phyloP scores from a whole-genome alignment of 2,113 vertebrate genomes.

The Alligator mississippiensis region DNA sequence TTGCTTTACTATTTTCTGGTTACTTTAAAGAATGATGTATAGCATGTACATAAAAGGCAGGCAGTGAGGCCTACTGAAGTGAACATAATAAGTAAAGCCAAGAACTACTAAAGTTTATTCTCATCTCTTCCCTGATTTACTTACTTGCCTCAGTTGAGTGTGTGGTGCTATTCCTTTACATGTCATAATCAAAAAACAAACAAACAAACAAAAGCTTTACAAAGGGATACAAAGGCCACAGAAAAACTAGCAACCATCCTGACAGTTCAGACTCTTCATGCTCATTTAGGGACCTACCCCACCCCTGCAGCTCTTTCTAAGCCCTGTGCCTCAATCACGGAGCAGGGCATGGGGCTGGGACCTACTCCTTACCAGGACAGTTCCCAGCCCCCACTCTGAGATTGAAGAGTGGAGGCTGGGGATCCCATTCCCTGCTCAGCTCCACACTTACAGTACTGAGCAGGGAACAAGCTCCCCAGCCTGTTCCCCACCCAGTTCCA shows the following conservation, averaged over 20 bases:
- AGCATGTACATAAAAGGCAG: neutral
- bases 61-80: neutral
- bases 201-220: neutral
- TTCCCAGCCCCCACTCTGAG: no score
- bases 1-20: neutral
- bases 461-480: no score
- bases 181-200: no score
- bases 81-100: neutral
- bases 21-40: neutral
- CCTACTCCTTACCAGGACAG: no score
- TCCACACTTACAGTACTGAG: no score
- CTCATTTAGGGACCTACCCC: neutral
- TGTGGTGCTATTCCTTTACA: no score
- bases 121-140: slow-evolving; percentile 4
- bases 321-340: no score
- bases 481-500: no score
- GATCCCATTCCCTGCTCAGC: no score
- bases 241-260: slow-evolving; percentile 17
- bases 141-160: neutral
- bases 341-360: no score
- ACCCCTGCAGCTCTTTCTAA: no score
- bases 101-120: neutral
- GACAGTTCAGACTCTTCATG: slow-evolving; percentile 8
- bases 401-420: no score
- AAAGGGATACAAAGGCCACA: neutral